Percentiles rank a stretch among this genome's conserved stretches.
Conservation (phyloP, 2,888 invertebrate species). For the Parnassius smintheus region DNA sequence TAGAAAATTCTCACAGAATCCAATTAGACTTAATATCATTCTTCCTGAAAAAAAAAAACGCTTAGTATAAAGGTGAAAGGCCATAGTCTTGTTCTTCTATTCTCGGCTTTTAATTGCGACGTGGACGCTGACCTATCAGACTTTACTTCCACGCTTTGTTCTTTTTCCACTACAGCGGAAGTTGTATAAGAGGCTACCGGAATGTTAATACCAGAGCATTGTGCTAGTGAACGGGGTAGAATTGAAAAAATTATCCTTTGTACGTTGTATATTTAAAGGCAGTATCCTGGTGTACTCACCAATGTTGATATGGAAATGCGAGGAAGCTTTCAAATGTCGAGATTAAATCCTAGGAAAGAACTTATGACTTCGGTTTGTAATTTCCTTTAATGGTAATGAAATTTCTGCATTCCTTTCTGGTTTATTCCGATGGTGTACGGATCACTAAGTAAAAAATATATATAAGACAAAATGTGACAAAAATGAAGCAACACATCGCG, state of each 20-base stretch:
- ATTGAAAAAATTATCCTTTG: slow-evolving; percentile 6
- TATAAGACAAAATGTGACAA: no score
- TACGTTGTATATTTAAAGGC: not conserved
- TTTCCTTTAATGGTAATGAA: no score
- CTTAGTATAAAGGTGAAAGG: no score
- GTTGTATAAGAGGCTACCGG: not conserved
- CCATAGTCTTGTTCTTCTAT: not conserved
- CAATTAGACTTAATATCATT: no score
- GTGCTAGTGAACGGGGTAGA: slow-evolving; percentile 1
- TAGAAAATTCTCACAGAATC: no score
- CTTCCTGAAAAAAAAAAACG: not conserved
- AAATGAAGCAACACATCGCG: no score
- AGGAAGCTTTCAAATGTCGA: not conserved
- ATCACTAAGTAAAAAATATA: no score
- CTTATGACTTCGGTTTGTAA: no score
- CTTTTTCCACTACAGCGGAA: not conserved
- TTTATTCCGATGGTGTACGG: no score
- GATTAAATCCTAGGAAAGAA: no score
- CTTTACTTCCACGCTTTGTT: slow-evolving; percentile 5
- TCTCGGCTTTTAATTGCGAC: not conserved
- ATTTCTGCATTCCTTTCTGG: no score
- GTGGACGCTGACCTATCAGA: not conserved
- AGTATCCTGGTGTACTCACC: not conserved
- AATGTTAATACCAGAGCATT: not conserved
- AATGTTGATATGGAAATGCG: not conserved